Percentiles rank a stretch among this genome's conserved stretches.
Conservation (phyloP, 2,113 vertebrate genomes). For the Petrocephalus zakoni region DNA sequence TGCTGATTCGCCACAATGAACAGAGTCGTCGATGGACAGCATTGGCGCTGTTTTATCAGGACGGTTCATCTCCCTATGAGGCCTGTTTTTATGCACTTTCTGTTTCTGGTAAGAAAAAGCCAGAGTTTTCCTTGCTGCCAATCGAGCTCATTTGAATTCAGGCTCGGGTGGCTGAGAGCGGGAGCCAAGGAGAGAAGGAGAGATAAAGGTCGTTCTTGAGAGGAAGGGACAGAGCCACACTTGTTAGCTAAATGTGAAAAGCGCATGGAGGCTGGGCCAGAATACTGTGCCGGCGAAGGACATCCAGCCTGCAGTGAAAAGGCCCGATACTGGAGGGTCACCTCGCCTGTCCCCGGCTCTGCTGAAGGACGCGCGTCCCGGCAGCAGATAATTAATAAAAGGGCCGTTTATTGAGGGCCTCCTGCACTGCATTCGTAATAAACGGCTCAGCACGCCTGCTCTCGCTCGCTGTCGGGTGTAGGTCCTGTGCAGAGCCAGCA, state of each 20-base stretch:
- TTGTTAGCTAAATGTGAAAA: background rate
- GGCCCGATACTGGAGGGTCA: background rate
- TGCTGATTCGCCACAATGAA: background rate
- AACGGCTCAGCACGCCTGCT: background rate
- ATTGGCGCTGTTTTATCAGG: background rate
- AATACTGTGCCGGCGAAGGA: background rate
- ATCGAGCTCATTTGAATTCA: slow-evolving; percentile 8
- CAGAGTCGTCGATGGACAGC: background rate
- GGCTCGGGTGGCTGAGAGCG: background rate
- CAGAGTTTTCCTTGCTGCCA: background rate
- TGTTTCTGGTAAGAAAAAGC: background rate
- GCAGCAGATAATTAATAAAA: background rate
- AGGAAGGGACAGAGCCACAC: background rate
- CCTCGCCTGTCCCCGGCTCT: background rate
- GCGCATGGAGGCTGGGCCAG: background rate
- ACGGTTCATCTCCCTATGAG: background rate
- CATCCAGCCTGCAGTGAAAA: background rate
- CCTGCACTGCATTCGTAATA: background rate
- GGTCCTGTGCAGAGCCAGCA: background rate
- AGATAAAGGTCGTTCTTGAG: slow-evolving; percentile 6
- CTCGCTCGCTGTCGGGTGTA: background rate
- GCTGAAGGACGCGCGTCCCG: background rate
- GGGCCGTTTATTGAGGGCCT: background rate
- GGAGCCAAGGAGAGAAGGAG: background rate
- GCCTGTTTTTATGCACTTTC: background rate